These are phyloP conservation scores for Amphimedon queenslandica DNA, from an alignment of 37 sponge, comb jelly and placozoan genomes.

Conservation along the genomic window DNA sequence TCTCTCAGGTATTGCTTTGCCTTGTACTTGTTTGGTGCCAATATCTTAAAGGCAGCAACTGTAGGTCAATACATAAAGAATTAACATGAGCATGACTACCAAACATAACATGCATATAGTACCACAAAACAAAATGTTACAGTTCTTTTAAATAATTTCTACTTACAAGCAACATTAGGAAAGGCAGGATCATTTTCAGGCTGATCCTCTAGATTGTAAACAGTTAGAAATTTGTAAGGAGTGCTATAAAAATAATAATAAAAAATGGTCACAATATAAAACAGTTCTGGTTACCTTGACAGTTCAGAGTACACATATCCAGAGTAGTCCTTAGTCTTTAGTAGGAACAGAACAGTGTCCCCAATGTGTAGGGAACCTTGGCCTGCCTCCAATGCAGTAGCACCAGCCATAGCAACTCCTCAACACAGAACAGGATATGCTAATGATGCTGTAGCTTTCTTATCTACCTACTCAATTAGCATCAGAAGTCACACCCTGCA, in stretches of 20 bases:
- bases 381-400: background rate
- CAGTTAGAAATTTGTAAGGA: background rate
- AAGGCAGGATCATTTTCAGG: background rate
- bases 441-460: too few relatives aligned
- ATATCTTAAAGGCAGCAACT: constrained; percentile 56
- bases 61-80: background rate
- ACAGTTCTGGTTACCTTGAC: constrained; percentile 16
- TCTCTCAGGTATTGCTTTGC: constrained; percentile 34
- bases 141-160: background rate
- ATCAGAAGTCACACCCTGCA: too few relatives aligned
- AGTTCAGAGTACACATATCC: constrained; percentile 43
- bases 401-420: background rate
- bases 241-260: background rate
- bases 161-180: constrained; percentile 6
- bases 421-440: too few relatives aligned
- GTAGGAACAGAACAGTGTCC: constrained; percentile 29
- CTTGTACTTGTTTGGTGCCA: constrained; percentile 62
- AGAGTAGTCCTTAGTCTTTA: constrained; percentile 13
- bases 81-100: background rate
- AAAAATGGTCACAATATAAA: too few relatives aligned
- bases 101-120: background rate
- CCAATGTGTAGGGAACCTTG: constrained; percentile 40
- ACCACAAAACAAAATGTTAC: background rate
- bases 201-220: background rate
- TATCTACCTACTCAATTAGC: too few relatives aligned